phyloP scores from a whole-genome alignment of 2,797 vertebrate species.

The Urocyon cinereoargenteus region DNA sequence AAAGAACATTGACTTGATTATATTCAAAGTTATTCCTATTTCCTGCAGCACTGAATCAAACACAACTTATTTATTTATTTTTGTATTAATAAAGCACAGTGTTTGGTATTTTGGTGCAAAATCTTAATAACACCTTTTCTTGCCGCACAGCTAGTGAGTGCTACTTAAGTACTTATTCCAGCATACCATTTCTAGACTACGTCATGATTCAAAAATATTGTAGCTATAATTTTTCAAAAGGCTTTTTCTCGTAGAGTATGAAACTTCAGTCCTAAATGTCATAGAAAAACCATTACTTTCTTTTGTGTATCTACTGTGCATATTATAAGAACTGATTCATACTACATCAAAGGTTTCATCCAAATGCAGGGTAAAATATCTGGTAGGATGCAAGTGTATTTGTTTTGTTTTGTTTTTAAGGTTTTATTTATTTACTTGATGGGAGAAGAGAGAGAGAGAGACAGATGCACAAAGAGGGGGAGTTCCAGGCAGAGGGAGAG shows the following conservation, averaged over 20 bases:
- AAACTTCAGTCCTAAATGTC: not conserved
- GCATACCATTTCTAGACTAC: not conserved
- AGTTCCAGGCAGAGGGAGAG: not conserved
- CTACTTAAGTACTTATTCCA: not conserved
- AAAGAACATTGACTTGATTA: slow-evolving; percentile 36
- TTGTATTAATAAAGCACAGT: not conserved
- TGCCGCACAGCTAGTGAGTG: not conserved
- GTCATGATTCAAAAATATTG: not conserved
- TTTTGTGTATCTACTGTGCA: not conserved
- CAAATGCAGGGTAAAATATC: not conserved
- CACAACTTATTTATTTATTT: not conserved
- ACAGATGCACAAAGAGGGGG: not conserved
- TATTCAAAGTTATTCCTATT: not conserved
- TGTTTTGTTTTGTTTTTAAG: not conserved
- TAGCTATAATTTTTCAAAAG: not conserved
- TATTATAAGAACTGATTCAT: not conserved
- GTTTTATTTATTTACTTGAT: not conserved
- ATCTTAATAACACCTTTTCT: not conserved
- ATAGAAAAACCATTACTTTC: not conserved
- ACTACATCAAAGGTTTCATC: not conserved
- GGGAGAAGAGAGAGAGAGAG: not conserved
- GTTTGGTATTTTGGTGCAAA: not conserved
- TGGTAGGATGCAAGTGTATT: not conserved
- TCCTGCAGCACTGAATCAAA: not conserved
- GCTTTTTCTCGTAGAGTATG: not conserved